A percentile compares a stretch with the other conserved stretches of the same genome.
Evolutionary conservation across 1,140 invertebrate genomes (phyloP).

Genomic region (Heliconius hermathena): DNA sequence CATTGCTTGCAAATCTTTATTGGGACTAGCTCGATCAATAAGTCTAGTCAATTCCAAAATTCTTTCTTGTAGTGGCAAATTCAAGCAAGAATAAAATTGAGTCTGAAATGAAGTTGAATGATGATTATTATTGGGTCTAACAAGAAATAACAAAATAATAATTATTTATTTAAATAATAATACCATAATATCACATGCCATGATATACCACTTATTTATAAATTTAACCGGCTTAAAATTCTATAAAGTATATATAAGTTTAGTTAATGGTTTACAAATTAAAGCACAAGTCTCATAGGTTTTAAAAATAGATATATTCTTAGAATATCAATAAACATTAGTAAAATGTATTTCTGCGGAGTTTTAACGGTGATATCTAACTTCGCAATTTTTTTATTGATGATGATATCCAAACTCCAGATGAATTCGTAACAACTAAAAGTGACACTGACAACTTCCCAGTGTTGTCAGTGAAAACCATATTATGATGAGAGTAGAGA

Average conservation of each 20-base stretch:
- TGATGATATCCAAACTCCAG: too few species aligned
- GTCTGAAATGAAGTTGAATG: slow-evolving; percentile 58
- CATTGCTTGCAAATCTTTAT: slow-evolving; percentile 73
- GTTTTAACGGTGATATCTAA: too few species aligned
- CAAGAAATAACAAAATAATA: slow-evolving; percentile 38
- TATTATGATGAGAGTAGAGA: too few species aligned
- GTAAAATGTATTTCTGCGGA: too few species aligned
- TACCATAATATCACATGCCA: slow-evolving; percentile 65
- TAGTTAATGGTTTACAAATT: too few species aligned
- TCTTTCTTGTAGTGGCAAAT: slow-evolving; percentile 66
- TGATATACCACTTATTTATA: slow-evolving; percentile 24
- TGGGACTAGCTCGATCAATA: slow-evolving; percentile 65
- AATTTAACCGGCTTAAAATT: not conserved
- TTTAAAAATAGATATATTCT: too few species aligned
- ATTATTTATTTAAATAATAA: slow-evolving; percentile 17
- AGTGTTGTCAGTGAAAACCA: too few species aligned
- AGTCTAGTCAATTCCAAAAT: slow-evolving; percentile 64
- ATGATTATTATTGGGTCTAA: slow-evolving; percentile 57
- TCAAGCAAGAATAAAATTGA: slow-evolving; percentile 69
- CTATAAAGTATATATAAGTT: not conserved
- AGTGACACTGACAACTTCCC: too few species aligned
- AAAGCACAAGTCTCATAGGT: too few species aligned
- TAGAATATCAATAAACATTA: too few species aligned
- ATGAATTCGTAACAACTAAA: too few species aligned
- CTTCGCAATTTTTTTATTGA: too few species aligned